Conservation (phyloP, 2,113 vertebrate genomes). For the Festucalex cinctus region DNA sequence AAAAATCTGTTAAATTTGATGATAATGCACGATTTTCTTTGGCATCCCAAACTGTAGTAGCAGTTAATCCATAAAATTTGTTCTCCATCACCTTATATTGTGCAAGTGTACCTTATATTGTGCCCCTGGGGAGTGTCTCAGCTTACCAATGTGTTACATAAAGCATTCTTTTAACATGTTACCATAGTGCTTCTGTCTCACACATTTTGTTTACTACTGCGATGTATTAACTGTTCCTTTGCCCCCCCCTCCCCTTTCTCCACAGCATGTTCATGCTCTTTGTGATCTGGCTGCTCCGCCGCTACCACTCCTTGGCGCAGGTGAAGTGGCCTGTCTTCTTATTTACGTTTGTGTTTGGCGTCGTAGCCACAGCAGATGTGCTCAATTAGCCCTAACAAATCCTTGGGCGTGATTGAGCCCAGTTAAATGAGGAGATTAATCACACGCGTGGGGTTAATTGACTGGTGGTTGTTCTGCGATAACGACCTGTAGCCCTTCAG, state of each 20-base stretch:
- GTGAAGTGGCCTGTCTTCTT: slow-evolving; percentile 43
- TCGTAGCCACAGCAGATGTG: slow-evolving; percentile 47
- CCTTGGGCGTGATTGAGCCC: slow-evolving; percentile 51
- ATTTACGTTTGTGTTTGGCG: slow-evolving; percentile 34
- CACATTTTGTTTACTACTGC: background rate
- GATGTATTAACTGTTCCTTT: background rate
- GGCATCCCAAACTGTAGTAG: too few relatives aligned
- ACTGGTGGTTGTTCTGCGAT: slow-evolving; percentile 40
- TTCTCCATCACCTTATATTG: background rate
- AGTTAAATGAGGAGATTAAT: slow-evolving; percentile 60
- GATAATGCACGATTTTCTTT: too few relatives aligned
- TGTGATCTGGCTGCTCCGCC: slow-evolving; percentile 75
- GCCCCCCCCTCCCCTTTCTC: slow-evolving; percentile 3
- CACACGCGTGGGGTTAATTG: slow-evolving; percentile 55
- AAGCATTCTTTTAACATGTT: background rate
- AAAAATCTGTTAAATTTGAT: too few relatives aligned
- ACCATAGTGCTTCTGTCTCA: background rate
- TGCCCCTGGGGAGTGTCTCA: background rate
- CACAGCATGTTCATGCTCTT: slow-evolving; percentile 74
- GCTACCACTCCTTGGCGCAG: slow-evolving; percentile 76
- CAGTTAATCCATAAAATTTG: background rate
- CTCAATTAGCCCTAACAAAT: slow-evolving; percentile 55
- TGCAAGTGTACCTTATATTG: background rate
- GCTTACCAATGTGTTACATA: background rate
- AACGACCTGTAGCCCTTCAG: slow-evolving; percentile 26